A percentile compares a stretch with the other conserved stretches of the same genome.
Evolutionary conservation across 2,888 invertebrate genomes (phyloP).

Genomic region (Heteromyza rotundicornis): DNA sequence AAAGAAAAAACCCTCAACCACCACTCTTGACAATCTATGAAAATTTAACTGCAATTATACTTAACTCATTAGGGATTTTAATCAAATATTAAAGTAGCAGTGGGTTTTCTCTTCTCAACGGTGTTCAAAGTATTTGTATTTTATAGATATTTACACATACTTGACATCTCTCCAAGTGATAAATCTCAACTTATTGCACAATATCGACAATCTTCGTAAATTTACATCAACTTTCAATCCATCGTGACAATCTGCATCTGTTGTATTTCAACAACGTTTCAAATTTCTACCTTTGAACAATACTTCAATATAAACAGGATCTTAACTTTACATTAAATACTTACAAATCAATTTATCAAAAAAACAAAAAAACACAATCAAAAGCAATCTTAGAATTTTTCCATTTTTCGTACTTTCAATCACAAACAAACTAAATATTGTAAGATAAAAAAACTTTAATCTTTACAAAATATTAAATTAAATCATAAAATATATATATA

Average conservation of each 20-base stretch:
- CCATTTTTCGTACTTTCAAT: too few species aligned
- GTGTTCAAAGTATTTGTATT: slow-evolving; percentile 28
- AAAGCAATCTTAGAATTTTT: too few species aligned
- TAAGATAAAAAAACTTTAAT: too few species aligned
- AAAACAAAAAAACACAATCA: too few species aligned
- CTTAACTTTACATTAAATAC: too few species aligned
- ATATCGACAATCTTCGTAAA: slow-evolving; percentile 7
- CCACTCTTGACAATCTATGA: slow-evolving; percentile 45
- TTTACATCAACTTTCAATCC: slow-evolving; percentile 5
- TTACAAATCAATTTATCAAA: too few species aligned
- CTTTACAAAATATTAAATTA: too few species aligned
- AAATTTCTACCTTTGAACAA: slow-evolving; percentile 22
- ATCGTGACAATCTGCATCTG: not conserved
- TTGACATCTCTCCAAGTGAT: slow-evolving; percentile 19
- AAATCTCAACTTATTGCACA: slow-evolving; percentile 2
- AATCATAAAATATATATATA: too few species aligned
- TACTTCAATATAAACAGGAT: slow-evolving; percentile 3
- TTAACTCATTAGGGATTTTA: not conserved
- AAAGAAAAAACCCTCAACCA: slow-evolving; percentile 32
- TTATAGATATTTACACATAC: slow-evolving; percentile 14
- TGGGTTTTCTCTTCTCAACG: slow-evolving; percentile 43
- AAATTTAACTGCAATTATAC: slow-evolving; percentile 26
- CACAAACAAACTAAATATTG: too few species aligned
- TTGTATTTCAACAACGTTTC: slow-evolving; percentile 18
- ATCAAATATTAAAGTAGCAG: slow-evolving; percentile 40